Conservation (phyloP, 2,113 vertebrate species). For the Erythrocercus mccallii region DNA sequence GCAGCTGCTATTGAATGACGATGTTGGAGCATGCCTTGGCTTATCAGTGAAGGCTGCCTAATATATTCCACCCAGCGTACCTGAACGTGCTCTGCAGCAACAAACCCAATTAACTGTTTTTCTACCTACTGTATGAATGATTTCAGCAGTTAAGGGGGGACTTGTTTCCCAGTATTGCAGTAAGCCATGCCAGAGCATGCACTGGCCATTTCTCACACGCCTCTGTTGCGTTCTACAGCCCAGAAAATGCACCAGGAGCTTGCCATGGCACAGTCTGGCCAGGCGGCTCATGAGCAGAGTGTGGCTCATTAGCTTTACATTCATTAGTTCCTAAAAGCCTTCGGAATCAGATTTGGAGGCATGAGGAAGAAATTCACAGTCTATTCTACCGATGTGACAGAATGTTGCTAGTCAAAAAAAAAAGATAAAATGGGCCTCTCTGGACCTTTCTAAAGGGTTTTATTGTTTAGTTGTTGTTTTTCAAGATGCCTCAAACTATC, state of each 20-base stretch:
- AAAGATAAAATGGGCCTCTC: background rate
- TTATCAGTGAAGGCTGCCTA: conserved; percentile 39
- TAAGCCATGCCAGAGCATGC: background rate
- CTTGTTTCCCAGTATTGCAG: background rate
- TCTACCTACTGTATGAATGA: background rate
- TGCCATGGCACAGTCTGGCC: background rate
- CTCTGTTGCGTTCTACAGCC: background rate
- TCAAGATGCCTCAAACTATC: conserved; percentile 11
- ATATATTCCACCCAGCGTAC: conserved; percentile 38
- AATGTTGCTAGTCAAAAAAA: background rate
- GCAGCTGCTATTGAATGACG: conserved; percentile 38
- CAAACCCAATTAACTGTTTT: conserved; percentile 8
- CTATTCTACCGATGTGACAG: background rate
- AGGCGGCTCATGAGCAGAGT: background rate
- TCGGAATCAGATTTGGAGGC: conserved; percentile 21
- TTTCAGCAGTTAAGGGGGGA: background rate
- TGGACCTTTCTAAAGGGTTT: background rate
- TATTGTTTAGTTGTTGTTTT: conserved; percentile 20
- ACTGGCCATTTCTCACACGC: background rate
- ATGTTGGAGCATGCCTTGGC: conserved; percentile 36
- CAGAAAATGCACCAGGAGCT: background rate
- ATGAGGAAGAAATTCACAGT: background rate
- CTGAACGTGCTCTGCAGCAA: conserved; percentile 6
- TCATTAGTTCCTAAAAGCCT: conserved; percentile 32
- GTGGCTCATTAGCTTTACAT: conserved; percentile 42